These are phyloP conservation scores for Oegoconia quadripuncta DNA, from an alignment of 2,888 invertebrate species.

Conservation along the genomic window DNA sequence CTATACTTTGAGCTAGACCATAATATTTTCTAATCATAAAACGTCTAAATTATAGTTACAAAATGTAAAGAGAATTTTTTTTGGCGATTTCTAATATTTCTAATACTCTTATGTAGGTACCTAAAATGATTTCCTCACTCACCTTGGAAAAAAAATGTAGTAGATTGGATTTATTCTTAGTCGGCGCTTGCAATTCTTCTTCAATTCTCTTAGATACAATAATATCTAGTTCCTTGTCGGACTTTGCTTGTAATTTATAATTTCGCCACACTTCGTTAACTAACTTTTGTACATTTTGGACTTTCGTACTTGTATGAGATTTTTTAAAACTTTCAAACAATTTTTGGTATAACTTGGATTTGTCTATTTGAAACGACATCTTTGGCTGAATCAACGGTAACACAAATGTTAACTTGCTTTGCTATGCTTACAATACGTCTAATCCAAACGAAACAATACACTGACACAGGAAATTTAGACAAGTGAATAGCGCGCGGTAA, in stretches of 20 bases:
- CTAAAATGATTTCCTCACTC: slow-evolving; percentile 1
- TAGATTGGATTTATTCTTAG: slow-evolving; percentile 20
- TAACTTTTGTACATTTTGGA: slow-evolving; percentile 25
- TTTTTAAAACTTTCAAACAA: slow-evolving; percentile 7
- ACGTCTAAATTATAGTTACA: slow-evolving; percentile 9
- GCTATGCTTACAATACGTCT: slow-evolving; percentile 16
- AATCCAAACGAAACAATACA: slow-evolving; percentile 16
- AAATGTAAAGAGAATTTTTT: slow-evolving; percentile 13
- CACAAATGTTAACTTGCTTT: slow-evolving; percentile 14
- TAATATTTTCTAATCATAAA: slow-evolving; percentile 12
- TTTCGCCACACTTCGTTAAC: slow-evolving; percentile 24
- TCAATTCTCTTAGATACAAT: slow-evolving; percentile 25
- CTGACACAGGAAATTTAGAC: slow-evolving; percentile 15
- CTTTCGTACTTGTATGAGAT: slow-evolving; percentile 24
- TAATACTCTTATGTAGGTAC: too few species aligned
- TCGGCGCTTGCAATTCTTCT: slow-evolving; percentile 21
- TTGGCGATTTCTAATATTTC: too few species aligned
- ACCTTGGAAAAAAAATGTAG: slow-evolving; percentile 11
- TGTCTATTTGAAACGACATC: slow-evolving; percentile 20
- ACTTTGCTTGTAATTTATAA: slow-evolving; percentile 25
- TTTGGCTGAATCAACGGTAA: slow-evolving; percentile 14
- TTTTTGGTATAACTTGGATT: slow-evolving; percentile 24
- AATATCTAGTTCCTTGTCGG: slow-evolving; percentile 22
- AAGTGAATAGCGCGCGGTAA: slow-evolving; percentile 4
- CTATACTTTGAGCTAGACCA: slow-evolving; percentile 12